Conservation (phyloP, 2,113 vertebrate species). For the Zapus hudsonius region DNA sequence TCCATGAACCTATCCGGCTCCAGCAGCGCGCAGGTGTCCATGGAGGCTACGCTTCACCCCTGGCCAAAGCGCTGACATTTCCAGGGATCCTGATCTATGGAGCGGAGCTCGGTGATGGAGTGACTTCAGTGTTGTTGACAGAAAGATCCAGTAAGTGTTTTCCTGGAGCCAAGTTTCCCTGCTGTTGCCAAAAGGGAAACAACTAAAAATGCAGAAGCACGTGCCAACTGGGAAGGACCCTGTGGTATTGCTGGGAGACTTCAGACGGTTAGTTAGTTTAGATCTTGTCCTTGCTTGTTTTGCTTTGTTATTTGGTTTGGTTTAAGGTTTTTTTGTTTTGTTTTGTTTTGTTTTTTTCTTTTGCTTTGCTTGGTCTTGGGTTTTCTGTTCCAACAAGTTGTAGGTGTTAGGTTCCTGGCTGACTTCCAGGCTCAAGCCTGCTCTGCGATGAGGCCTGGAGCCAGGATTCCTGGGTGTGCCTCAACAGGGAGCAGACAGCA, state of each 20-base stretch:
- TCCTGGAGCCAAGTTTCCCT: background rate
- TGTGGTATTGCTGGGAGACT: constrained; percentile 17
- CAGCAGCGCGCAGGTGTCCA: too few species aligned
- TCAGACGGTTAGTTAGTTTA: background rate
- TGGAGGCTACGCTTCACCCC: background rate
- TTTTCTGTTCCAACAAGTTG: background rate
- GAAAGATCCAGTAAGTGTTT: background rate
- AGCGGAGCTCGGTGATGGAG: background rate
- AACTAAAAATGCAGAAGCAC: background rate
- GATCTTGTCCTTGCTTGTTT: background rate
- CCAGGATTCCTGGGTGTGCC: too few species aligned
- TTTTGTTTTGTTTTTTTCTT: too few species aligned
- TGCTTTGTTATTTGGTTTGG: background rate
- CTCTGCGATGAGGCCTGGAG: too few species aligned
- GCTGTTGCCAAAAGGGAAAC: background rate
- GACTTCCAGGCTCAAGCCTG: background rate
- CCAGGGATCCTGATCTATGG: background rate
- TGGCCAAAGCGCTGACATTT: background rate
- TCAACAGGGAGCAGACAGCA: too few species aligned
- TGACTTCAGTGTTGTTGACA: background rate
- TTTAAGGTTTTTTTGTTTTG: too few species aligned
- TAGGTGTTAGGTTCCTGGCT: background rate
- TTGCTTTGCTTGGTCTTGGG: too few species aligned
- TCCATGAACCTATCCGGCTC: background rate
- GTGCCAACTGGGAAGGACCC: background rate